These are phyloP conservation scores for Drosophila nasuta DNA, from an alignment of 1,140 invertebrate genomes.

Conservation along the genomic window DNA sequence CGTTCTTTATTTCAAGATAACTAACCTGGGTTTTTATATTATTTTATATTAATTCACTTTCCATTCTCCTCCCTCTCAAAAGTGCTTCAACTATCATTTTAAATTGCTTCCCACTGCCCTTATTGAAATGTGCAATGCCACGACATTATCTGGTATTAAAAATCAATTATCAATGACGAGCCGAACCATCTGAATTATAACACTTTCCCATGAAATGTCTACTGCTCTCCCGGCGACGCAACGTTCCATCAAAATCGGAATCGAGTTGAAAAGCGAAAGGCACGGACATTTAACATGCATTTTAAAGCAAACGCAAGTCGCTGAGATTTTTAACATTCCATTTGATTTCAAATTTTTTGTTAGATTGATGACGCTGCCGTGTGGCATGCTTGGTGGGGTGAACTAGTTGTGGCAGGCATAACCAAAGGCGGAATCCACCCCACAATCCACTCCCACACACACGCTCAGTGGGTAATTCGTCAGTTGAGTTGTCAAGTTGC, in stretches of 20 bases:
- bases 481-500: conserved; percentile 73
- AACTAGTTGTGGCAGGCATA: conserved; percentile 67
- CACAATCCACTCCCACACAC: conserved; percentile 1
- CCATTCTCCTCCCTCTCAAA: too few species aligned
- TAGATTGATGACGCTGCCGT: conserved; percentile 73
- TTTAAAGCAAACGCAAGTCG: conserved; percentile 55
- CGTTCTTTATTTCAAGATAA: too few species aligned
- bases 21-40: too few species aligned
- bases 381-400: conserved; percentile 18
- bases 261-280: conserved; percentile 74
- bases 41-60: too few species aligned
- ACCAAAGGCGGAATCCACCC: conserved; percentile 51
- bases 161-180: conserved; percentile 59
- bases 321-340: conserved; percentile 69
- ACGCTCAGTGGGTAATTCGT: conserved; percentile 64
- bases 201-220: conserved; percentile 75
- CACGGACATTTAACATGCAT: conserved; percentile 56
- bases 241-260: conserved; percentile 63
- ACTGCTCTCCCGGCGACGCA: conserved; percentile 18
- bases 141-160: conserved; percentile 14
- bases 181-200: conserved; percentile 75
- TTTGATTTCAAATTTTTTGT: conserved; percentile 20
- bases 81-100: neutral
- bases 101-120: neutral
- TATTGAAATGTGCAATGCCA: neutral